Percentiles rank a stretch among this genome's conserved stretches.
Conservation (phyloP, 2,113 vertebrate species). For the Bostrychus sinensis region DNA sequence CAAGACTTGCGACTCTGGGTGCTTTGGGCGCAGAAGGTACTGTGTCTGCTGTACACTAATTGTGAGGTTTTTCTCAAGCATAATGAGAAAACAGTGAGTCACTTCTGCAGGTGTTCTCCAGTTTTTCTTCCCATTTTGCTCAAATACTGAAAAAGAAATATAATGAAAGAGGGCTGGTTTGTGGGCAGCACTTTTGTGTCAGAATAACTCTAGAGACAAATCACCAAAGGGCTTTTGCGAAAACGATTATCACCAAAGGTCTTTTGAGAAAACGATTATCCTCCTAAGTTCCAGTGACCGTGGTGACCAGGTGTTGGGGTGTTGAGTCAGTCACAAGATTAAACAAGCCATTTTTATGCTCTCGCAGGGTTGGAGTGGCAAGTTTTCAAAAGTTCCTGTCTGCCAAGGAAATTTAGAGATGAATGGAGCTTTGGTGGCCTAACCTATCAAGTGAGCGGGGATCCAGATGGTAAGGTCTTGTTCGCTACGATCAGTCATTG, state of each 20-base stretch:
- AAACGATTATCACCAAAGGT: constrained; percentile 22
- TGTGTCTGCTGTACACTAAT: constrained; percentile 13
- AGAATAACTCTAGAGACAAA: constrained; percentile 26
- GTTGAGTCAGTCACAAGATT: constrained; percentile 9
- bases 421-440: constrained; percentile 91
- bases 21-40: constrained; percentile 87
- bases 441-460: constrained; percentile 89
- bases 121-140: background rate
- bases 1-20: constrained; percentile 87
- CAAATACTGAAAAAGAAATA: background rate
- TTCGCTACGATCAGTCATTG: background rate
- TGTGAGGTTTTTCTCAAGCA: constrained; percentile 14
- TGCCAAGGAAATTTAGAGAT: constrained; percentile 85
- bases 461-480: constrained; percentile 81
- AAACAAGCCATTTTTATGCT: constrained; percentile 16
- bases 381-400: constrained; percentile 86
- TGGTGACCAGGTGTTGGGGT: background rate
- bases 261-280: constrained; percentile 15
- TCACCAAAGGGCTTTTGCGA: too few relatives aligned
- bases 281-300: constrained; percentile 11
- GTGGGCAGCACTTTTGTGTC: too few relatives aligned
- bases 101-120: background rate
- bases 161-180: constrained; percentile 5
- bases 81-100: constrained; percentile 14
- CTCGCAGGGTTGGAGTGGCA: constrained; percentile 65